Conservation (phyloP, 2,797 vertebrate genomes). For the Echeneis naucrates region DNA sequence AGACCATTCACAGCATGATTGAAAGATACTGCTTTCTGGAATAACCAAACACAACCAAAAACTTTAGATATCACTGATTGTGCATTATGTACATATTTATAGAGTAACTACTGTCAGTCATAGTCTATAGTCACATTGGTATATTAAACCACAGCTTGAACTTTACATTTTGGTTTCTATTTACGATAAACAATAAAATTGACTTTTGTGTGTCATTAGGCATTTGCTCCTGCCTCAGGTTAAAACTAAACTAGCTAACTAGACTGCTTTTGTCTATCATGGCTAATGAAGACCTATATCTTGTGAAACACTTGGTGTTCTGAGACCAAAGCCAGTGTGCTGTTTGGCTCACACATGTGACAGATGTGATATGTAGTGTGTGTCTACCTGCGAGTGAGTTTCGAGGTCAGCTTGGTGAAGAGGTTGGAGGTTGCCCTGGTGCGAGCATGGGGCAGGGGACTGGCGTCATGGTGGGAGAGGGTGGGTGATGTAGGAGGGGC, state of each 20-base stretch:
- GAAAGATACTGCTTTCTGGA: too few species aligned
- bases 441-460: conserved; percentile 87
- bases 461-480: conserved; percentile 89
- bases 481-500: conserved; percentile 92
- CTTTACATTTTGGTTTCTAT: too few species aligned
- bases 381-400: conserved; percentile 93
- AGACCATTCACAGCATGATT: too few species aligned
- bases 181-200: too few species aligned
- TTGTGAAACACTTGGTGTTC: neutral
- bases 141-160: too few species aligned
- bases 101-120: too few species aligned
- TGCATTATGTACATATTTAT: too few species aligned
- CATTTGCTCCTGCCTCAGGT: neutral
- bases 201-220: neutral
- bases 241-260: too few species aligned
- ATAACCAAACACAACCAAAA: too few species aligned
- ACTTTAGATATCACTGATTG: too few species aligned
- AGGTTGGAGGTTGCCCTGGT: conserved; percentile 93
- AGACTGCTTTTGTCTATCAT: neutral
- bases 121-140: too few species aligned
- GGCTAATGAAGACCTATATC: neutral
- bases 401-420: conserved; percentile 97
- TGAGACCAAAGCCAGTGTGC: neutral
- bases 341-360: neutral
- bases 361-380: neutral